A percentile compares a stretch with the other conserved stretches of the same genome.
These are phyloP conservation scores for Vulpes vulpes DNA, from an alignment of 2,113 vertebrate species.

Conservation along the genomic window DNA sequence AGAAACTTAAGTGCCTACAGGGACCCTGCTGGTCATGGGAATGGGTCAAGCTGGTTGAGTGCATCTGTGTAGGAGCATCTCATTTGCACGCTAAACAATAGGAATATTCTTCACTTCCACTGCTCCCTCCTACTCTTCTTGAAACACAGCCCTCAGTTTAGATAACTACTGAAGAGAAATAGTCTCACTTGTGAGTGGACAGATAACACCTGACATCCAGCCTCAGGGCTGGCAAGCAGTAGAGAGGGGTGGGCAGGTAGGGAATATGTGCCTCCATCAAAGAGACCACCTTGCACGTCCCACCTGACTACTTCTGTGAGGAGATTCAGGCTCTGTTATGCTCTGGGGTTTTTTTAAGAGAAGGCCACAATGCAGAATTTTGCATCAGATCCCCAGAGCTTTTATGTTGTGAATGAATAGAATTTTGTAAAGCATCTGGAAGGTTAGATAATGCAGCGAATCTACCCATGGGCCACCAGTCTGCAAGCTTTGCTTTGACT, in stretches of 20 bases:
- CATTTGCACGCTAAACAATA: not conserved
- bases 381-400: not conserved
- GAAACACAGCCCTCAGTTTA: not conserved
- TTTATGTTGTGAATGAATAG: not conserved
- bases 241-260: not conserved
- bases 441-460: not conserved
- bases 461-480: not conserved
- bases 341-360: not conserved
- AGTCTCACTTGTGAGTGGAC: rapidly evolving
- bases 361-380: not conserved
- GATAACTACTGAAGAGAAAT: not conserved
- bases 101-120: not conserved
- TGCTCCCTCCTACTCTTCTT: not conserved
- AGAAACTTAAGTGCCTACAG: not conserved
- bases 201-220: not conserved
- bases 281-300: not conserved
- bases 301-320: rapidly evolving
- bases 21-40: not conserved
- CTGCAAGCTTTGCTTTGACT: not conserved
- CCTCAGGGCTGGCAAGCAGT: not conserved
- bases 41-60: not conserved
- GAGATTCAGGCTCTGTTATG: not conserved
- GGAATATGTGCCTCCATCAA: rapidly evolving
- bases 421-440: not conserved
- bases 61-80: not conserved